Conservation (phyloP, 2,797 vertebrate species). For the Megaceryle alcyon region DNA sequence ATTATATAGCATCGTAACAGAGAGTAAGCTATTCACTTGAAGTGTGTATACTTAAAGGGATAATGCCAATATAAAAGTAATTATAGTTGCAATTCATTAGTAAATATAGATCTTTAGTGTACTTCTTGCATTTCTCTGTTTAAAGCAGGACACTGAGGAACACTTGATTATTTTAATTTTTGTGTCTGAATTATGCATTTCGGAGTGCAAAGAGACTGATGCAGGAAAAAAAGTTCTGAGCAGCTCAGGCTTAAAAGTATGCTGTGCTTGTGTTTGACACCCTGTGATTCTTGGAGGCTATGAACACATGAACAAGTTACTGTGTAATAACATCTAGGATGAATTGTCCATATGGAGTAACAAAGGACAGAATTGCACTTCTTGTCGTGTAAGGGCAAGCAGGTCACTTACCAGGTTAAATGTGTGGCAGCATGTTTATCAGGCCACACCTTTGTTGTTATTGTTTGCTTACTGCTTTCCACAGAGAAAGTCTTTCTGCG, state of each 20-base stretch:
- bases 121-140: background rate
- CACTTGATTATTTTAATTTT: background rate
- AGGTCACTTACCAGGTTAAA: background rate
- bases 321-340: background rate
- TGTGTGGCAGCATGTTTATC: background rate
- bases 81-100: background rate
- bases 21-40: background rate
- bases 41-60: background rate
- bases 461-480: background rate
- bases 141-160: background rate
- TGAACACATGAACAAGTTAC: background rate
- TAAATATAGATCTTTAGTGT: background rate
- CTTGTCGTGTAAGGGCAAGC: background rate
- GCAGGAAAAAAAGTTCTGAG: background rate
- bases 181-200: background rate
- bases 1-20: background rate
- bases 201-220: background rate
- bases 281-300: background rate
- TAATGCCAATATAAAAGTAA: background rate
- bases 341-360: background rate
- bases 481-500: background rate
- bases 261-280: background rate
- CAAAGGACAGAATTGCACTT: background rate
- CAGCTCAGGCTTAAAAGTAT: background rate
- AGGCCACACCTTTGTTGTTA: background rate